phyloP scores from a whole-genome alignment of 2,797 vertebrate genomes.

The Australoheros facetus region DNA sequence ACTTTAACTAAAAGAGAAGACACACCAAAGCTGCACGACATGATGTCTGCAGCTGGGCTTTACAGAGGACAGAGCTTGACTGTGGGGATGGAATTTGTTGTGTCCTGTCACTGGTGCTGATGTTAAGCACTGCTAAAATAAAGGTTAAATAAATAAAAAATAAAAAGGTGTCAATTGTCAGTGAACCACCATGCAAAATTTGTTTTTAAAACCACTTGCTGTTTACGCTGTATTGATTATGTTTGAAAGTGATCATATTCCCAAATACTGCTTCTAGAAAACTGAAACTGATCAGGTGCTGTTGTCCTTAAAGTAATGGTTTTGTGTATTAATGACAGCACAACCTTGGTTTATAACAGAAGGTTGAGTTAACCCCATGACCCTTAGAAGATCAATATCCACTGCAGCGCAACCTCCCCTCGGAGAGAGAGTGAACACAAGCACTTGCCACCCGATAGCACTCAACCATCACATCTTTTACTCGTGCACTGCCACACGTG shows the following conservation, averaged over 20 bases:
- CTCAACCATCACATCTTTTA: conserved; percentile 50
- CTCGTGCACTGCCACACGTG: conserved; percentile 19
- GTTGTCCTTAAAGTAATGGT: conserved; percentile 1
- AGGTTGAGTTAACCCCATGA: conserved; percentile 40
- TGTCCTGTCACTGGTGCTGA: neutral
- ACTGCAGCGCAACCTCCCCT: conserved; percentile 44
- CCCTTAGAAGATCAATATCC: conserved; percentile 55
- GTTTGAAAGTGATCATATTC: neutral
- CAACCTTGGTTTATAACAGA: conserved; percentile 14
- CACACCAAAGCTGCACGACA: neutral
- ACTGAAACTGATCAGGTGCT: neutral
- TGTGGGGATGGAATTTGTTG: neutral
- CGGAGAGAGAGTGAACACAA: conserved; percentile 32
- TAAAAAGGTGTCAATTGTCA: neutral
- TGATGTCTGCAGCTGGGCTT: neutral
- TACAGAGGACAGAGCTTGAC: neutral
- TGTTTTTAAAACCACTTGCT: too few species aligned
- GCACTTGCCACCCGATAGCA: conserved; percentile 76
- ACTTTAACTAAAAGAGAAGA: neutral
- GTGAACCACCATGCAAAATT: neutral
- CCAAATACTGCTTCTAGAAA: neutral
- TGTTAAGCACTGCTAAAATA: neutral
- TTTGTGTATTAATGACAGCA: conserved; percentile 26
- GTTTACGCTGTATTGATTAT: neutral
- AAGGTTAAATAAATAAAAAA: too few species aligned